Conservation (phyloP, 2,888 invertebrate genomes). For the Panorpa germanica region DNA sequence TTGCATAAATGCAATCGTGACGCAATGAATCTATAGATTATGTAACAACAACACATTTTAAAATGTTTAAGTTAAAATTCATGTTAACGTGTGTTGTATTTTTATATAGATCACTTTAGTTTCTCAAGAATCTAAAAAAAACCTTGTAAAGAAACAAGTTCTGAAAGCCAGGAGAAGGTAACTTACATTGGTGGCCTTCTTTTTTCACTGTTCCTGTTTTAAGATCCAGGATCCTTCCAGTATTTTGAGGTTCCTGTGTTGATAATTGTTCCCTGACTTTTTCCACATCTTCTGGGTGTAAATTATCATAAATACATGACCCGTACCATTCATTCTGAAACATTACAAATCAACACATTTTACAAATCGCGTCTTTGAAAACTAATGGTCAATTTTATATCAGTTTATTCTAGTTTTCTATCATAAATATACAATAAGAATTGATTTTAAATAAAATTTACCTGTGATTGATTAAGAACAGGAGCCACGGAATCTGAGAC, state of each 20-base stretch:
- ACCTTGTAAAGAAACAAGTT: neutral
- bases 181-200: slow-evolving; percentile 93
- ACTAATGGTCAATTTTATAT: neutral
- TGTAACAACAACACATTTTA: slow-evolving; percentile 7
- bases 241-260: slow-evolving; percentile 90
- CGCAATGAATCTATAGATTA: no score
- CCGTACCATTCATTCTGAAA: slow-evolving; percentile 90
- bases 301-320: slow-evolving; percentile 83
- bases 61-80: slow-evolving; percentile 11
- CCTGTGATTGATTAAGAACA: slow-evolving; percentile 89
- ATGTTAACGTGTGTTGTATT: neutral
- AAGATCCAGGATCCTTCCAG: slow-evolving; percentile 86
- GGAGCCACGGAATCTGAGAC: slow-evolving; percentile 97
- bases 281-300: slow-evolving; percentile 96
- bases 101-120: no score
- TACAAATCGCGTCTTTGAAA: slow-evolving; percentile 1
- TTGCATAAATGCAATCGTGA: no score
- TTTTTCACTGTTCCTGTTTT: slow-evolving; percentile 99
- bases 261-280: slow-evolving; percentile 93
- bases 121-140: no score
- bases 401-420: neutral
- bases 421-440: neutral
- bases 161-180: slow-evolving; percentile 6
- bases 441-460: slow-evolving; percentile 16
- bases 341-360: no score